Base-by-base conservation (phyloP, 2,797 vertebrate genomes). In the Tinamus major region DNA sequence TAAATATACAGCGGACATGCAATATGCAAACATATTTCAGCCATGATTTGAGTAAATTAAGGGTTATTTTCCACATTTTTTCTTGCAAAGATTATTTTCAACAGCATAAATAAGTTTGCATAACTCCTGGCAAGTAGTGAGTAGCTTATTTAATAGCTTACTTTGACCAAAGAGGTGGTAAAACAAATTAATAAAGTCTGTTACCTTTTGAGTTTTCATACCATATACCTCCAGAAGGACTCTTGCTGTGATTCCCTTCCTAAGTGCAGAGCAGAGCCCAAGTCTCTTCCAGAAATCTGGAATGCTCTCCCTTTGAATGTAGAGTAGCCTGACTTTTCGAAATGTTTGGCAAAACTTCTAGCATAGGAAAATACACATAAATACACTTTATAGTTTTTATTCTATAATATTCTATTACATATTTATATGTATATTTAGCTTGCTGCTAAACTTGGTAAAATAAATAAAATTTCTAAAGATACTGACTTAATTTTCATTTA, bases 401-500 rank as follows among this genome's bases (percentile, higher is more conserved):
- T 35, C 35, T 35, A 35, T 35, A 35, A 35, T 35, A 35, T 35
- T 35, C 35, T 35, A 35, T 35, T 35, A 35, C 8, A 35, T 8
- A 35, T 35, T 35, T 35, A 35, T 35, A 35, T 35, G 35, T 35
- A 35, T 35, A 35, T 35, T 35, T 35, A 35, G 2, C 8, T 49
- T 64, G 49, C 37, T 62, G 48, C 16, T 84, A 65, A 84, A 48
- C 59, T 23, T 56, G 1, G 7, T 61, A 91, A 84, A 80, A 85
- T 70, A 96, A 89, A 93, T 77, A 72, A 91, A 71, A 51, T 19
- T 71, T 85, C 68, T 79, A 94, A 74, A 84, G 77, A 48, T 77
- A 79, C 71, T 70, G 35, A 23, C 94, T 89, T 96, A 89, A 96
- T 95, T 94, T 95, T 82, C 58, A 82, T 19, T 59, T 87, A 23